Percentiles rank a stretch among this genome's conserved stretches.
phyloP scores from a whole-genome alignment of 2,113 vertebrate species.

The Sialia sialis region DNA sequence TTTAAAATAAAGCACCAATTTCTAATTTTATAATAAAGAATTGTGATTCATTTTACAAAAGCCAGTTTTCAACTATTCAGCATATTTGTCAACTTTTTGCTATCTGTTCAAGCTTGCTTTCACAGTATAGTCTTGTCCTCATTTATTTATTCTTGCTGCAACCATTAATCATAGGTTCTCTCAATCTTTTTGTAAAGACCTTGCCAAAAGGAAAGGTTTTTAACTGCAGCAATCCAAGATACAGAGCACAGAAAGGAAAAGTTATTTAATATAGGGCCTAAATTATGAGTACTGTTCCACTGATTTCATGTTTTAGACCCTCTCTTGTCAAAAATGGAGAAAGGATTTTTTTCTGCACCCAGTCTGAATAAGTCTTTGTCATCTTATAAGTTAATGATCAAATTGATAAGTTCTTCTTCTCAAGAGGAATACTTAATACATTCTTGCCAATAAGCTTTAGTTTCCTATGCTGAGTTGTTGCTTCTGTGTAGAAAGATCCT shows the following conservation, averaged over 20 bases:
- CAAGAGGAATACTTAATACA: background rate
- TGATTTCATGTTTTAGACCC: background rate
- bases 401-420: background rate
- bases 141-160: slow-evolving; percentile 12
- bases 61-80: background rate
- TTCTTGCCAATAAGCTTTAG: background rate
- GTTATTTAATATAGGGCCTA: background rate
- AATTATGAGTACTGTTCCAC: background rate
- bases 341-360: background rate
- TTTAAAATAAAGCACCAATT: background rate
- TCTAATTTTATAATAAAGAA: background rate
- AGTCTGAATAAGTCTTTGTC: background rate
- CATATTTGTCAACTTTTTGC: background rate
- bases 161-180: slow-evolving; percentile 12
- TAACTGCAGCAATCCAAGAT: background rate
- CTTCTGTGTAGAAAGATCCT: background rate
- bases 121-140: background rate
- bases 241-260: background rate
- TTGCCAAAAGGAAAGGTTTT: background rate
- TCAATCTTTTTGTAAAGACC: background rate
- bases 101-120: slow-evolving; percentile 10
- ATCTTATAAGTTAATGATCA: background rate
- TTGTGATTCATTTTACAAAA: background rate
- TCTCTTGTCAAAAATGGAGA: background rate
- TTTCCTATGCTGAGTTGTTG: background rate